These are phyloP conservation scores for Diadophis punctatus DNA, from an alignment of 2,113 vertebrate genomes.

Conservation along the genomic window DNA sequence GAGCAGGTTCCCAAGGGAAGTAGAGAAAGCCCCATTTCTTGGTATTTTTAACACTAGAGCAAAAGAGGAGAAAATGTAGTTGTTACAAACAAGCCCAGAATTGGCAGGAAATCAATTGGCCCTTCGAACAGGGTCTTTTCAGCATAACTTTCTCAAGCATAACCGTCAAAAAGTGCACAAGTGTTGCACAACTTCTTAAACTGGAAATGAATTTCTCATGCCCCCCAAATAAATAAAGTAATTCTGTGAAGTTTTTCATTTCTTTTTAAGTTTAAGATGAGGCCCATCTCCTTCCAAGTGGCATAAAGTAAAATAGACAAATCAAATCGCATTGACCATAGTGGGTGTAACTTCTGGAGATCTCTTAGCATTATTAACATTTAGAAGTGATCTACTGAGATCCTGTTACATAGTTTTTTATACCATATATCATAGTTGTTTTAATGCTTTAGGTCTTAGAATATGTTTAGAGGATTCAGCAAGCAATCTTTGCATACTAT, in stretches of 20 bases:
- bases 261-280: not conserved
- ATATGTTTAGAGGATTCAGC: not conserved
- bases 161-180: not conserved
- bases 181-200: not conserved
- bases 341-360: not conserved
- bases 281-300: not conserved
- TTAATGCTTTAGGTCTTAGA: not conserved
- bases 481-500: not conserved
- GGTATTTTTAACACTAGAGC: conserved; percentile 18
- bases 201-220: not conserved
- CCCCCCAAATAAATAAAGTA: not conserved
- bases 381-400: not conserved
- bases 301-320: not conserved
- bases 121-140: not conserved
- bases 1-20: conserved; percentile 7
- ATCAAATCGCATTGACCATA: not conserved
- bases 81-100: not conserved
- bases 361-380: not conserved
- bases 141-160: not conserved
- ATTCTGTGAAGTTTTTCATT: not conserved
- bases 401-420: not conserved
- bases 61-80: conserved; percentile 5
- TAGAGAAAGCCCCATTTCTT: conserved; percentile 6
- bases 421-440: not conserved
- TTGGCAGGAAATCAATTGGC: conserved; percentile 22